phyloP scores from a whole-genome alignment of 2,888 invertebrate species.

The Acrobasis repandana region DNA sequence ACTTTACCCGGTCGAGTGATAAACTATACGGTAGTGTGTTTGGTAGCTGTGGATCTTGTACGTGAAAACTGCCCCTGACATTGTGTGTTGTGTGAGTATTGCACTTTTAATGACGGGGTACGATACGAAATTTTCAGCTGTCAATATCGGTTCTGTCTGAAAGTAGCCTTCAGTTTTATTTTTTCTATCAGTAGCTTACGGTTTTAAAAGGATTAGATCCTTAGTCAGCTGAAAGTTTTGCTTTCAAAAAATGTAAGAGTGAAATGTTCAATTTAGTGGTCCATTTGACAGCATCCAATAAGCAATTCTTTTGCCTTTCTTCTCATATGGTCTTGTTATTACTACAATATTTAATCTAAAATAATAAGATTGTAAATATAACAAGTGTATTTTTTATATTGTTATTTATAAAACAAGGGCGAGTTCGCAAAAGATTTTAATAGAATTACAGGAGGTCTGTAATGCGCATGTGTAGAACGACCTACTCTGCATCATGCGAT shows the following conservation, averaged over 20 bases:
- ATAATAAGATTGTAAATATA: background rate
- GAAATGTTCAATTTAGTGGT: background rate
- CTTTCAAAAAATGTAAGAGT: background rate
- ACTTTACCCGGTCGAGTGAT: conserved; percentile 40
- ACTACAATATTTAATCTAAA: background rate
- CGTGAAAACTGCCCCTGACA: conserved; percentile 39
- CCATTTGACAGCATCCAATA: conserved; percentile 3
- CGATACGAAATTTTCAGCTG: conserved; percentile 34
- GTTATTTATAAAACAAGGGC: conserved; percentile 25
- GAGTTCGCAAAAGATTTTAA: conserved; percentile 44
- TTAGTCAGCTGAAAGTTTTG: background rate
- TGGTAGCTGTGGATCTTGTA: conserved; percentile 43
- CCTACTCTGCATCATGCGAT: conserved; percentile 55
- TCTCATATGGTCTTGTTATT: background rate
- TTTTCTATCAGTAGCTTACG: background rate
- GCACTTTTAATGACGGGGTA: conserved; percentile 39
- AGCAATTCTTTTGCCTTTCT: background rate
- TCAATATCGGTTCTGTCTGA: conserved; percentile 16
- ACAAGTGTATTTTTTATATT: conserved; percentile 4
- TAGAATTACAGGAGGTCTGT: conserved; percentile 45
- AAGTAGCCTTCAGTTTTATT: background rate
- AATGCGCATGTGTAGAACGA: conserved; percentile 52
- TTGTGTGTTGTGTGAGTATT: conserved; percentile 64
- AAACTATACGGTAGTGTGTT: conserved; percentile 49
- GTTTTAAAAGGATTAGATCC: background rate